Percentiles rank a stretch among this genome's conserved stretches.
phyloP scores from a whole-genome alignment of 2,113 vertebrate genomes.

The Origma solitaria region DNA sequence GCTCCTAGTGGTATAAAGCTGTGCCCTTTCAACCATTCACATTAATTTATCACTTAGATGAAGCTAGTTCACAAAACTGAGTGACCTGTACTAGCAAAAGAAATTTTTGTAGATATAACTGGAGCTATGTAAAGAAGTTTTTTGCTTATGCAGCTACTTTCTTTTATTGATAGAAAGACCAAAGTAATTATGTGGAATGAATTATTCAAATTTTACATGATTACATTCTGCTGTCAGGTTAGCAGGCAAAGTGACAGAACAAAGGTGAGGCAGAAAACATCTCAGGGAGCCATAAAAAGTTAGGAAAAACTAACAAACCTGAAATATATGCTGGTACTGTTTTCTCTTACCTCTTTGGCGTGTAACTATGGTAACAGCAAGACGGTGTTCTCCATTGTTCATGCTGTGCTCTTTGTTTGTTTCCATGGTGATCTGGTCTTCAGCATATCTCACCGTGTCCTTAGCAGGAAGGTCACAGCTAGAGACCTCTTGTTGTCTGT shows the following conservation, averaged over 20 bases:
- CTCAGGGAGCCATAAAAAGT: not conserved
- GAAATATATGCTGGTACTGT: not conserved
- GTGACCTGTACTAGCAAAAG: not conserved
- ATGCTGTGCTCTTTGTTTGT: not conserved
- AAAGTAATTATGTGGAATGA: not conserved
- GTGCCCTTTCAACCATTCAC: not conserved
- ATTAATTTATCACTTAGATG: not conserved
- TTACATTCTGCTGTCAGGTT: not conserved
- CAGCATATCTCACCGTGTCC: not conserved
- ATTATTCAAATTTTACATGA: not conserved
- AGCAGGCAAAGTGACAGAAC: not conserved
- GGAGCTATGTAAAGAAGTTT: not conserved
- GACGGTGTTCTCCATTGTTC: not conserved
- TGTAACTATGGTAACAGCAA: not conserved
- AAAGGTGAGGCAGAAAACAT: not conserved
- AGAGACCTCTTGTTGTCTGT: not conserved
- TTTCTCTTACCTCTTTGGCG: not conserved
- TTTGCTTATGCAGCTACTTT: not conserved
- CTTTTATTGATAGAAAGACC: not conserved
- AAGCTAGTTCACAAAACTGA: not conserved
- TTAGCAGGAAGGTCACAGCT: not conserved
- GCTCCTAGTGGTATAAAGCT: not conserved
- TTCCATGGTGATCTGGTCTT: not conserved
- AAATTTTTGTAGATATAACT: not conserved
- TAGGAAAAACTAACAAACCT: not conserved